Conservation (phyloP, 2,113 vertebrate genomes). For the Pangasianodon hypophthalmus region DNA sequence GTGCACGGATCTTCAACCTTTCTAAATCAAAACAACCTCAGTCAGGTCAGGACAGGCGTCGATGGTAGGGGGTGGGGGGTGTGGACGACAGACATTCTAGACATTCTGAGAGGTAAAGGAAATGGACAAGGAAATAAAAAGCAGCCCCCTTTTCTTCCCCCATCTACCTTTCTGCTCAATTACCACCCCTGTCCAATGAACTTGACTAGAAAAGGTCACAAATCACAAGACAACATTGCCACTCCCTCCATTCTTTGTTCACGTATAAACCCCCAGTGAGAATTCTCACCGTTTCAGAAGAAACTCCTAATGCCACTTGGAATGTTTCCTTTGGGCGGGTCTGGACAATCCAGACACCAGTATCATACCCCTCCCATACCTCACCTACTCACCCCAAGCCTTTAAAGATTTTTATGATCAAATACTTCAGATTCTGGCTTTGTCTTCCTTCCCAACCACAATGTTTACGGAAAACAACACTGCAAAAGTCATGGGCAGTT, state of each 20-base stretch:
- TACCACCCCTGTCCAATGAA: constrained; percentile 45
- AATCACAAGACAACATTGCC: constrained; percentile 46
- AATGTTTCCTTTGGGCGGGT: constrained; percentile 63
- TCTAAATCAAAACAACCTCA: constrained; percentile 28
- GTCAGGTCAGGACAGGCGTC: constrained; percentile 45
- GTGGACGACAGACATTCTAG: constrained; percentile 37
- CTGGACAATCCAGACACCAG: constrained; percentile 52
- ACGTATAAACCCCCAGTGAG: constrained; percentile 36
- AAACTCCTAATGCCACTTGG: constrained; percentile 60
- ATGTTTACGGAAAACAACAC: constrained; percentile 18
- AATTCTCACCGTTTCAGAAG: constrained; percentile 58
- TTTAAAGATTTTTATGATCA: constrained; percentile 46
- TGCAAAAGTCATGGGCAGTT: constrained; percentile 8
- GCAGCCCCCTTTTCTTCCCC: neutral
- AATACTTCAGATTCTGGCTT: constrained; percentile 38
- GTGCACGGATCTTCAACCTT: neutral
- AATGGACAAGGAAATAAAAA: constrained; percentile 50
- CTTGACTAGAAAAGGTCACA: constrained; percentile 52
- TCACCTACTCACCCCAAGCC: constrained; percentile 44
- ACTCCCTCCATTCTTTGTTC: constrained; percentile 47
- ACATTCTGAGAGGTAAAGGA: constrained; percentile 39
- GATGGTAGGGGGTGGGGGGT: neutral
- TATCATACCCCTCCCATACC: constrained; percentile 24
- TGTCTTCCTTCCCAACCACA: constrained; percentile 20
- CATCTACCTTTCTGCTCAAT: constrained; percentile 44